A percentile compares a stretch with the other conserved stretches of the same genome.
These are phyloP conservation scores for Abramis brama DNA, from an alignment of 2,113 vertebrate genomes.

Conservation along the genomic window DNA sequence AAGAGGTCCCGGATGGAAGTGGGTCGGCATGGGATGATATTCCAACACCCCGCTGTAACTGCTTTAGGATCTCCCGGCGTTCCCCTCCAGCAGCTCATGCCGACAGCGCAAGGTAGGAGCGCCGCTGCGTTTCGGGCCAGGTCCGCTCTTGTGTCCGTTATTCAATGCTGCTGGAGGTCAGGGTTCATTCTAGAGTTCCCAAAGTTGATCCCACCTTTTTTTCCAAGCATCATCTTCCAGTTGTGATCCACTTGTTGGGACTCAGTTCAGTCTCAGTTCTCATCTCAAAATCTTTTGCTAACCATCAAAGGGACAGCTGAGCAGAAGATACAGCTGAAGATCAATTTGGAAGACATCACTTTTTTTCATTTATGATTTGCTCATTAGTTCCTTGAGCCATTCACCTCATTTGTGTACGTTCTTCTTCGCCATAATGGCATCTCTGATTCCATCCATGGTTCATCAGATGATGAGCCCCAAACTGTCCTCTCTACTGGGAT, in stretches of 20 bases:
- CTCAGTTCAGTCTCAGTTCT: slow-evolving; percentile 69
- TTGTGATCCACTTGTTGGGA: slow-evolving; percentile 67
- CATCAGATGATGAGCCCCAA: slow-evolving; percentile 25
- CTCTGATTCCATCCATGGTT: slow-evolving; percentile 40
- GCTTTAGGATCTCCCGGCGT: slow-evolving; percentile 90
- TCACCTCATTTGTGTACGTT: slow-evolving; percentile 45
- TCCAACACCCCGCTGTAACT: slow-evolving; percentile 97
- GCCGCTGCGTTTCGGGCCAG: slow-evolving; percentile 73
- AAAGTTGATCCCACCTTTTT: slow-evolving; percentile 65
- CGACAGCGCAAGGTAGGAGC: slow-evolving; percentile 98
- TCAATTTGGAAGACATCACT: slow-evolving; percentile 75
- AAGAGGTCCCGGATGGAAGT: slow-evolving; percentile 99
- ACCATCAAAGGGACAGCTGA: slow-evolving; percentile 62
- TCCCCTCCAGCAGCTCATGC: slow-evolving; percentile 99
- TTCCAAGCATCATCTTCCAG: slow-evolving; percentile 48
- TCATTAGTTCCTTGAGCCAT: slow-evolving; percentile 60
- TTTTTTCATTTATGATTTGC: slow-evolving; percentile 68
- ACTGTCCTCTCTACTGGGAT: slow-evolving; percentile 4
- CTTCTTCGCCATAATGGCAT: slow-evolving; percentile 43
- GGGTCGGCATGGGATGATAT: slow-evolving; percentile 98
- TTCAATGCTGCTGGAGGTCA: slow-evolving; percentile 63
- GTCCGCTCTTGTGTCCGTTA: slow-evolving; percentile 49
- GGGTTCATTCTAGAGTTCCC: slow-evolving; percentile 62
- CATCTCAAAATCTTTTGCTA: slow-evolving; percentile 62
- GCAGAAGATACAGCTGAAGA: slow-evolving; percentile 72